Conservation (phyloP, 2,888 invertebrate genomes). For the Sabatieria punctata region DNA sequence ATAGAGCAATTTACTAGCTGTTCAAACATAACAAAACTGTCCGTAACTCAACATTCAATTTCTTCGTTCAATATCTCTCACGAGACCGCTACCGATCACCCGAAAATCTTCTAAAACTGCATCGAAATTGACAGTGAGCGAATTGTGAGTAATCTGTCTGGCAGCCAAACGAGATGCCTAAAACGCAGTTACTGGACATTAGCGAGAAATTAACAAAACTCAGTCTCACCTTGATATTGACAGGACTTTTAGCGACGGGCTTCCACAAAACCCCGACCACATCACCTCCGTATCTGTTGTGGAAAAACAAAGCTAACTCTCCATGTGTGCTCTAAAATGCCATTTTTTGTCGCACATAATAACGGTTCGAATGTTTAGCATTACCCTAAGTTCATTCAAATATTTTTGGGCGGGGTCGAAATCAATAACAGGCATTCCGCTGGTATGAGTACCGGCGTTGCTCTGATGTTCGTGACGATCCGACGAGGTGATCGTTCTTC, state of each 20-base stretch:
- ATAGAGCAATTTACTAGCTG: too few relatives aligned
- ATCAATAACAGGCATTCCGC: background rate
- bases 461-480: background rate
- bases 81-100: background rate
- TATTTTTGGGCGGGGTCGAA: background rate
- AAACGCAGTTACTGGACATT: too few relatives aligned
- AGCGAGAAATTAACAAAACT: too few relatives aligned
- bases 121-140: background rate
- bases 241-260: constrained; percentile 44
- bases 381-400: background rate
- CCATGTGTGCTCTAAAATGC: constrained; percentile 26
- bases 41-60: too few relatives aligned
- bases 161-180: too few relatives aligned
- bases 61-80: background rate
- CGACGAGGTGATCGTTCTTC: background rate
- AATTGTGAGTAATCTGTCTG: background rate
- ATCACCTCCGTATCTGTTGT: constrained; percentile 64
- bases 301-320: constrained; percentile 66
- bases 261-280: constrained; percentile 68
- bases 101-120: background rate
- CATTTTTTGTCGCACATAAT: background rate
- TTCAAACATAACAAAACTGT: too few relatives aligned
- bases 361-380: background rate
- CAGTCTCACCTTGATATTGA: too few relatives aligned
- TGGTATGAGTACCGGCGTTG: background rate